Evolutionary conservation across 2,888 invertebrate genomes (phyloP), one percentile per base, ranked within the genome.

Genomic region (Platycnemis pennipes): DNA sequence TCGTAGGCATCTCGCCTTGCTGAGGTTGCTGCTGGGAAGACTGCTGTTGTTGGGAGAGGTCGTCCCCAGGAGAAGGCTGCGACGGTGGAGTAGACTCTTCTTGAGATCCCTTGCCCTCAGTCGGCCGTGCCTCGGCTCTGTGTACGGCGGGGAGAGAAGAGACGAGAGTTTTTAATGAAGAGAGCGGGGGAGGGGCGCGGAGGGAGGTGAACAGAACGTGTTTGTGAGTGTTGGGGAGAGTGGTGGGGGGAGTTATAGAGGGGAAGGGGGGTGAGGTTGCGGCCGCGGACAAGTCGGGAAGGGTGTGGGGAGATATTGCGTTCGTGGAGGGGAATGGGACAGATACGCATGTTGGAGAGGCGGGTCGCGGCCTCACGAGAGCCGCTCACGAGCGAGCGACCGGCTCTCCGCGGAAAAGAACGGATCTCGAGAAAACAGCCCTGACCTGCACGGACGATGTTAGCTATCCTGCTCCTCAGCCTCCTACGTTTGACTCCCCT

Each of bases 1-100:
- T 22, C 16, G 91, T 42, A 0, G 91, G 63, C 91, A 91, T 91
- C 45, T 56, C 63, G 26, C 56, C 63, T 4, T 91, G 91, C 26
- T 63, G 42, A 22, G 69, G 69, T 22, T 26, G 56, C 42, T 88
- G n/a, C 2, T 26, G 11, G 13, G 44, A 37, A 11, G 77, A 37
- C 13, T 31, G 77, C 2, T 22, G 77, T 13, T 77, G 77, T 31
- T 16, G n/a, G 77, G 37, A 37, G 77, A 77, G 77, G 37, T 37
- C 63, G 63, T 63, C 63, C 16, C 13, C 13, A 49, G 49, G 49
- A 49, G 37, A 11, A n/a, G 77, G 37, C 1, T 1, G 16, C 3
- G 77, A 69, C 31, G 7, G 77, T 5, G 31, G 13, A 37, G 77
- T 37, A 13, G 77, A 77, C 3, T 16, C 16, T 11, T 63, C 16